Conservation (phyloP, 1,140 invertebrate genomes). For the Zaprionus gabonicus region DNA sequence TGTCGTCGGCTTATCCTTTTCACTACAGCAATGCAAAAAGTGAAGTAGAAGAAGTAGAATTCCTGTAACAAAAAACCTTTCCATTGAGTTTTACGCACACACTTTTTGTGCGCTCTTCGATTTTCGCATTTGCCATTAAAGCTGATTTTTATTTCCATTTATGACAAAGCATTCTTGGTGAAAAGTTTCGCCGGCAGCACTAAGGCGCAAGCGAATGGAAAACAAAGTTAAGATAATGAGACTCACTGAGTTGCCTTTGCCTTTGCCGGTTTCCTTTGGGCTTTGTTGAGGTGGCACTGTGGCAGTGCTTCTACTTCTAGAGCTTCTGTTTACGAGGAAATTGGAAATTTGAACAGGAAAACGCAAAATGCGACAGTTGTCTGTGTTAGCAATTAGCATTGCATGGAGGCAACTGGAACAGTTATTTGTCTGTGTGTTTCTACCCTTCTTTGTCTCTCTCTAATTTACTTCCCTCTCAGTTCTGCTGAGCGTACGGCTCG, state of each 20-base stretch:
- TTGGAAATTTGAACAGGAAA: not conserved
- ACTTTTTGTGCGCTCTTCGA: slow-evolving; percentile 17
- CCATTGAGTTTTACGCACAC: slow-evolving; percentile 1
- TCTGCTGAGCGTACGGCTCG: slow-evolving; percentile 85
- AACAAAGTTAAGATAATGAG: slow-evolving; percentile 25
- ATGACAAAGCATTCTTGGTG: slow-evolving; percentile 14
- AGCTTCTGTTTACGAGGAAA: not conserved
- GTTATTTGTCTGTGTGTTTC: not conserved
- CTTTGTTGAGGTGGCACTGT: not conserved
- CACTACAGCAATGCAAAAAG: not conserved
- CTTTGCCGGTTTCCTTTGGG: not conserved
- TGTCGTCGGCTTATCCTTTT: slow-evolving; percentile 37
- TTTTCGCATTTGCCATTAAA: slow-evolving; percentile 27
- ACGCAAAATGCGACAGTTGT: not conserved
- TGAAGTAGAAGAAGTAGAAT: slow-evolving; percentile 1
- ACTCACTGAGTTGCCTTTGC: not conserved
- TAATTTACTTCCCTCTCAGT: slow-evolving; percentile 11
- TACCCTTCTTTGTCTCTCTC: not conserved
- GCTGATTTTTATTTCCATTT: slow-evolving; percentile 7
- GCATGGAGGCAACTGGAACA: not conserved
- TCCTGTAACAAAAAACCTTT: slow-evolving; percentile 14
- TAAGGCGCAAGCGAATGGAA: not conserved
- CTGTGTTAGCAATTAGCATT: not conserved
- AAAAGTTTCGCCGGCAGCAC: slow-evolving; percentile 1
- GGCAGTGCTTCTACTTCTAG: not conserved